Conservation (phyloP, 2,888 invertebrate genomes). For the Ditula angustiorana region DNA sequence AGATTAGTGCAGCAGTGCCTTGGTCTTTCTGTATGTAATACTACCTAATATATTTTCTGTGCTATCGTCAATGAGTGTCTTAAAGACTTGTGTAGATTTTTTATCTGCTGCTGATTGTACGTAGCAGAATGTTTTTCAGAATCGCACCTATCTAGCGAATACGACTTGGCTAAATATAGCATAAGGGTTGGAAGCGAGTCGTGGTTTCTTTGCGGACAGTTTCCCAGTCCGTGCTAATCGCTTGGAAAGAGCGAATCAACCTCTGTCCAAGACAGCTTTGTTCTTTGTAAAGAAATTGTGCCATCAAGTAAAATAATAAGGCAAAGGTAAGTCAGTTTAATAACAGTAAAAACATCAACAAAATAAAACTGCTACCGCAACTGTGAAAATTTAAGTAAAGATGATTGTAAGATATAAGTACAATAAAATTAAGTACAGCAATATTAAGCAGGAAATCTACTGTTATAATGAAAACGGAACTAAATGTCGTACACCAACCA, state of each 20-base stretch:
- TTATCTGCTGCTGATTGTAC: too few relatives aligned
- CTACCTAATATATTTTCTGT: too few relatives aligned
- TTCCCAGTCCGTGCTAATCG: constrained; percentile 34
- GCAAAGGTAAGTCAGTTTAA: not conserved
- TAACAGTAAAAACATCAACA: not conserved
- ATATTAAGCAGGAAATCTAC: too few relatives aligned
- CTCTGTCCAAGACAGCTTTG: constrained; percentile 7
- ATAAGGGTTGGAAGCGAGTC: constrained; percentile 25
- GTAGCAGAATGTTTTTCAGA: too few relatives aligned
- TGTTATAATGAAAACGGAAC: too few relatives aligned
- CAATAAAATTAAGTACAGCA: too few relatives aligned
- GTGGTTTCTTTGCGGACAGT: constrained; percentile 21
- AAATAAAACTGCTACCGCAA: not conserved
- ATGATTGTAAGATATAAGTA: too few relatives aligned
- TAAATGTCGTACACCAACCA: too few relatives aligned
- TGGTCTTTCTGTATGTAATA: too few relatives aligned
- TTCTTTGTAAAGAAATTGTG: not conserved
- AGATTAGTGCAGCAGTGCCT: too few relatives aligned
- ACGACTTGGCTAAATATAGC: constrained; percentile 35
- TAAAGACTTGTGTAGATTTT: too few relatives aligned
- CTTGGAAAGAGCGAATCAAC: constrained; percentile 28
- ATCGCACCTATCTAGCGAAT: not conserved
- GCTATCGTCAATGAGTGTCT: too few relatives aligned
- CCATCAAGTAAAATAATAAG: not conserved
- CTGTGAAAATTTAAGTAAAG: not conserved